phyloP scores from a whole-genome alignment of 1,140 invertebrate genomes.

The Alviniconcha marisindica region DNA sequence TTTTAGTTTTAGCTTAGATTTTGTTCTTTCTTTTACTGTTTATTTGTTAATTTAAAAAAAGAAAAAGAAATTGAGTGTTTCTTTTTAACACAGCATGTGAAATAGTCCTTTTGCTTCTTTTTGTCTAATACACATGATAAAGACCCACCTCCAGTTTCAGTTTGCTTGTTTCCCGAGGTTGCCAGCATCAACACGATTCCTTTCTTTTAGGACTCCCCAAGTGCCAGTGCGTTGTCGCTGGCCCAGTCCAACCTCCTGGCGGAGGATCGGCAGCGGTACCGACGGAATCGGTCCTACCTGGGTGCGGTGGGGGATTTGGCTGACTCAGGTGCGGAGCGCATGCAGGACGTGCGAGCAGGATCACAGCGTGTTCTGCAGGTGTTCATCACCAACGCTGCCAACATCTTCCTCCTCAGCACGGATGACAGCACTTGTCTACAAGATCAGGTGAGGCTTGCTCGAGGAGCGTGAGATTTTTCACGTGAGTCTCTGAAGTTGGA shows the following conservation, averaged over 20 bases:
- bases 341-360: constrained; percentile 72
- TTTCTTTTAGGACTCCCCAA: constrained; percentile 59
- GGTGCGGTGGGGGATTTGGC: constrained; percentile 69
- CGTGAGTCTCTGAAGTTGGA: too few species aligned
- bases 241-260: constrained; percentile 41
- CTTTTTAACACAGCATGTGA: too few species aligned
- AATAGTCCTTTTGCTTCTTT: too few species aligned
- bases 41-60: neutral
- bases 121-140: too few species aligned
- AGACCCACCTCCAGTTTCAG: too few species aligned
- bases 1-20: neutral
- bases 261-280: constrained; percentile 54
- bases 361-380: constrained; percentile 91
- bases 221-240: constrained; percentile 49
- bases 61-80: too few species aligned
- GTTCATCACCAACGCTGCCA: constrained; percentile 96
- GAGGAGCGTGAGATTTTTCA: too few species aligned
- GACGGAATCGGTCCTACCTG: constrained; percentile 69
- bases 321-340: constrained; percentile 59
- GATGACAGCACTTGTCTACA: constrained; percentile 55
- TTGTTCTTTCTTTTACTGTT: neutral
- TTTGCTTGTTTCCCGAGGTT: too few species aligned
- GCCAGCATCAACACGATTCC: too few species aligned
- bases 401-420: constrained; percentile 84
- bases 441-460: constrained; percentile 60